A percentile compares a stretch with the other conserved stretches of the same genome.
These are phyloP conservation scores for Tribolium castaneum DNA, from an alignment of 1,140 invertebrate species.

Conservation along the genomic window DNA sequence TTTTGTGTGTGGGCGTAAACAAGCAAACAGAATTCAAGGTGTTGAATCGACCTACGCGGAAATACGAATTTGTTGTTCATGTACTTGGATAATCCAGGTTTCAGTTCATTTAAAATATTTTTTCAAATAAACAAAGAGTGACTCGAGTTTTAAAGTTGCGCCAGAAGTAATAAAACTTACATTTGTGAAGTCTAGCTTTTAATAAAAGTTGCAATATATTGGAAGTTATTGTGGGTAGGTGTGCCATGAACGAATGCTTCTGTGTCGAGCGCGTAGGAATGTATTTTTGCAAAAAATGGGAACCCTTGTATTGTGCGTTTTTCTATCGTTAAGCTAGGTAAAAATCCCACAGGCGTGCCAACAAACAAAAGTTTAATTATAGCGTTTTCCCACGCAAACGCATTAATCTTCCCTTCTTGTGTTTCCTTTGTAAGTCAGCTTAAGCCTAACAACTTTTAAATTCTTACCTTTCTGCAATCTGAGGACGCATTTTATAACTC, in stretches of 20 bases:
- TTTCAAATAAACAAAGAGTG: no score
- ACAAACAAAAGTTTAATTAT: constrained; percentile 13
- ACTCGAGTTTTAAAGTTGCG: no score
- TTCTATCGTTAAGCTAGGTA: not conserved
- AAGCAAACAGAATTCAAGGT: not conserved
- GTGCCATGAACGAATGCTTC: not conserved
- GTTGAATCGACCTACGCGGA: not conserved
- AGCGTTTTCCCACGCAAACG: not conserved
- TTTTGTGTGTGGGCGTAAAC: not conserved
- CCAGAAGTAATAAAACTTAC: not conserved
- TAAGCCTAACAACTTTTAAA: not conserved
- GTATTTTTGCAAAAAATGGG: no score
- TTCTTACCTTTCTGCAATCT: constrained; percentile 38
- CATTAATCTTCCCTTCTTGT: not conserved
- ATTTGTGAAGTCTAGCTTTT: not conserved
- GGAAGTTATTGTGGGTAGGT: not conserved
- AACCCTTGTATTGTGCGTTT: no score
- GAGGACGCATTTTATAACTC: constrained; percentile 38
- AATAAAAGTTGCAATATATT: not conserved
- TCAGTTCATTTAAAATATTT: no score
- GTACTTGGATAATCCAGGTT: not conserved
- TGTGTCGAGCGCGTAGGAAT: not conserved
- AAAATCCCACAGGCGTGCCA: not conserved
- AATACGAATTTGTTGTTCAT: not conserved
- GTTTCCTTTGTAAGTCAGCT: not conserved